Percentiles rank a stretch among this genome's conserved stretches.
Evolutionary conservation across 2,888 invertebrate genomes (phyloP).

Genomic region (Tetropium fuscum): DNA sequence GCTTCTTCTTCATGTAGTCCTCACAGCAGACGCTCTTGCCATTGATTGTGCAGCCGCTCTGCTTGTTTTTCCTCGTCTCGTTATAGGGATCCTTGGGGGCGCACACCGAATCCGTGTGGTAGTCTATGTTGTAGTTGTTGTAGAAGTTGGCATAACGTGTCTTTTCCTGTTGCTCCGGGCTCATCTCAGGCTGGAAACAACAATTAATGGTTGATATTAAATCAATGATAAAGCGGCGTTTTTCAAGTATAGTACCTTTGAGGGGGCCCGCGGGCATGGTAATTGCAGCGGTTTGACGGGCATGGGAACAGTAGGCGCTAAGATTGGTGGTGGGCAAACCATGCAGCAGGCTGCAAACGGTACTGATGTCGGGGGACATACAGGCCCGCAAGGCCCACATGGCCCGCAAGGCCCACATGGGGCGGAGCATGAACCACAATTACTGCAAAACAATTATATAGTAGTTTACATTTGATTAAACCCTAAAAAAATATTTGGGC

Average conservation of each 20-base stretch:
- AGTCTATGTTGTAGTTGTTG: constrained; percentile 61
- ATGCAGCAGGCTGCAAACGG: constrained; percentile 48
- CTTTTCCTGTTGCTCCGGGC: constrained; percentile 46
- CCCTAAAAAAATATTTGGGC: neutral
- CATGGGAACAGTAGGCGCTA: constrained; percentile 55
- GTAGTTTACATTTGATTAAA: neutral
- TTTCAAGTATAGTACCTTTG: no score
- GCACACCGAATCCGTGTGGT: constrained; percentile 41
- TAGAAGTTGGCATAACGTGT: constrained; percentile 59
- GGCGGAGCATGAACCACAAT: no score
- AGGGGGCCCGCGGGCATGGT: constrained; percentile 48
- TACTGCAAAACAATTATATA: no score
- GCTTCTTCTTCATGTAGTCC: constrained; percentile 45
- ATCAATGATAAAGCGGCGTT: no score
- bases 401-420: constrained; percentile 23
- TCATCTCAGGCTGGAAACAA: constrained; percentile 43
- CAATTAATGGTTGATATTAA: no score
- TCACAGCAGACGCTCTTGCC: constrained; percentile 55
- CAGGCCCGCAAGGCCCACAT: no score
- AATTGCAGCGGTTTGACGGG: constrained; percentile 57
- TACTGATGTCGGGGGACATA: constrained; percentile 23
- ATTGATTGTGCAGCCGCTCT: constrained; percentile 50
- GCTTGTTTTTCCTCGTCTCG: constrained; percentile 23
- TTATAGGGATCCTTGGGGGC: constrained; percentile 14
- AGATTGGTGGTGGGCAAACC: constrained; percentile 55